Conservation (phyloP, 2,797 vertebrate species). For the Toxotes lorentzi region DNA sequence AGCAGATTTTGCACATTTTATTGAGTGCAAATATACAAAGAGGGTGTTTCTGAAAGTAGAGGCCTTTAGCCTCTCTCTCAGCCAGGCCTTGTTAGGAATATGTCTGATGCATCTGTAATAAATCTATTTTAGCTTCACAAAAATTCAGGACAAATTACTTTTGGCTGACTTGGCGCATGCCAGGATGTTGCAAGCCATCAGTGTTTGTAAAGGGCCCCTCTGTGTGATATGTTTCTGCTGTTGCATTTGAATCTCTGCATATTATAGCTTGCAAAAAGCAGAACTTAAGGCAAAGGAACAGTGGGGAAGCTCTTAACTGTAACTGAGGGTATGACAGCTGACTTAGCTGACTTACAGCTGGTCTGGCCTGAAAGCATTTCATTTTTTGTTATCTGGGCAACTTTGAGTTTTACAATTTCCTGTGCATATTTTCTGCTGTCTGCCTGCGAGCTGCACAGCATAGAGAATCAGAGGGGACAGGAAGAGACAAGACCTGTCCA, state of each 20-base stretch:
- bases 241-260: constrained; percentile 21
- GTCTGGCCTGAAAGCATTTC: constrained; percentile 49
- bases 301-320: constrained; percentile 9
- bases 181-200: constrained; percentile 42
- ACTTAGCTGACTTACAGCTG: constrained; percentile 43
- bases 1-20: constrained; percentile 28
- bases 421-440: constrained; percentile 59
- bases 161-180: constrained; percentile 79
- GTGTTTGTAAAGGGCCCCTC: constrained; percentile 29
- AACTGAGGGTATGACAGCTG: constrained; percentile 29
- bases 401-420: constrained; percentile 68
- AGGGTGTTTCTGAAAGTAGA: constrained; percentile 33
- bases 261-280: constrained; percentile 30
- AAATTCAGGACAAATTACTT: constrained; percentile 74
- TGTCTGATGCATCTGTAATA: constrained; percentile 62
- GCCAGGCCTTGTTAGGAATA: constrained; percentile 57
- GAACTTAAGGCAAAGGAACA: neutral
- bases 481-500: constrained; percentile 58
- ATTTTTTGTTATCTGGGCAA: constrained; percentile 48
- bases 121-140: constrained; percentile 74
- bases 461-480: constrained; percentile 57
- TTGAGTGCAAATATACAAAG: constrained; percentile 46
- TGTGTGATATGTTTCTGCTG: constrained; percentile 1
- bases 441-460: constrained; percentile 32
- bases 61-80: constrained; percentile 14